Evolutionary conservation across 1,140 invertebrate species (phyloP).

Genomic region (Solenopsis invicta): DNA sequence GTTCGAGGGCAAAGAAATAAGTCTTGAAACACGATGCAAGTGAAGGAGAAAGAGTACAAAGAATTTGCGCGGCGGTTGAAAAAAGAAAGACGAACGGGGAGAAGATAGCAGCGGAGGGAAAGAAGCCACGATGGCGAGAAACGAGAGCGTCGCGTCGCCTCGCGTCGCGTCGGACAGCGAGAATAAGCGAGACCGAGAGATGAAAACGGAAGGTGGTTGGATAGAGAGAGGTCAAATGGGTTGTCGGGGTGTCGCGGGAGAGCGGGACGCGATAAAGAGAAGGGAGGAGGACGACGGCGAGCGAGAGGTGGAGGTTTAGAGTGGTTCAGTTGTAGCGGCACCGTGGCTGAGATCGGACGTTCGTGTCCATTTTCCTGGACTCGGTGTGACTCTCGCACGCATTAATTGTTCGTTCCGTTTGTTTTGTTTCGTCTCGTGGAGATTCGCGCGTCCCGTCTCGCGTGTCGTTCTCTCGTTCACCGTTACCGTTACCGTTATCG

Average conservation of each 20-base stretch:
- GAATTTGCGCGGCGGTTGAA: neutral
- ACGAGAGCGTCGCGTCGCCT: neutral
- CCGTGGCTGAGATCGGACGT: conserved; percentile 79
- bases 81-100: conserved; percentile 11
- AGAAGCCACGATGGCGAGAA: conserved; percentile 45
- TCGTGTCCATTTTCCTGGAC: conserved; percentile 59
- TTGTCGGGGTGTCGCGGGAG: conserved; percentile 48
- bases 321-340: conserved; percentile 84
- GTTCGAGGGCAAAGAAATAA: conserved; percentile 26
- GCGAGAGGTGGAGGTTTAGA: conserved; percentile 80
- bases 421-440: neutral
- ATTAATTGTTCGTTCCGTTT: conserved; percentile 3
- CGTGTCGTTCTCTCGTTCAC: neutral
- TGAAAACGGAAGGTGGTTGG: conserved; percentile 17
- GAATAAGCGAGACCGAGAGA: conserved; percentile 63
- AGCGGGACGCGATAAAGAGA: conserved; percentile 62
- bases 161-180: too few species aligned
- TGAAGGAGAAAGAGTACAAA: conserved; percentile 16
- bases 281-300: conserved; percentile 75
- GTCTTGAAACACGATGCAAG: neutral
- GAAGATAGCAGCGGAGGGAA: neutral
- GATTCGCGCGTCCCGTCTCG: neutral
- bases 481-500: too few species aligned
- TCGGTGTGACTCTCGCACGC: conserved; percentile 16
- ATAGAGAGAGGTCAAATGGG: conserved; percentile 50